Evolutionary conservation across 1,140 invertebrate genomes (phyloP).

Genomic region (Euwallacea fornicatus): DNA sequence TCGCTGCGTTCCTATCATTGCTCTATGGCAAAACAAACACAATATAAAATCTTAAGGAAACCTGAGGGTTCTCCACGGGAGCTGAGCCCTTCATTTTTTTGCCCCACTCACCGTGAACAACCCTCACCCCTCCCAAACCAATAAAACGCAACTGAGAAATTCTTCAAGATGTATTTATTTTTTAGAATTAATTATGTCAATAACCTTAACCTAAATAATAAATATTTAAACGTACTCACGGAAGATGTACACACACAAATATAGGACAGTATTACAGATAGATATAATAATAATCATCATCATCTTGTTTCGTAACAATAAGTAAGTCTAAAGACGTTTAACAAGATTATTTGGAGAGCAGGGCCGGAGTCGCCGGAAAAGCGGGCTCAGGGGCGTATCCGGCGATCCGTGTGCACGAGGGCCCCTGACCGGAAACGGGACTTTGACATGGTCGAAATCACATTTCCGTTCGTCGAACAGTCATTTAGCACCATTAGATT

Average conservation of each 20-base stretch:
- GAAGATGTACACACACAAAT: conserved; percentile 54
- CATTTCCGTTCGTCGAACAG: conserved; percentile 42
- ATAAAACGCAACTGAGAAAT: neutral
- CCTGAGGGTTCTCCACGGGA: no score
- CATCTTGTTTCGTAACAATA: conserved; percentile 48
- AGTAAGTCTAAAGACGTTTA: conserved; percentile 47
- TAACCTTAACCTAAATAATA: conserved; percentile 43
- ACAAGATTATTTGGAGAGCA: conserved; percentile 47
- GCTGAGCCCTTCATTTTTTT: no score
- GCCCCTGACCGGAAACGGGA: conserved; percentile 31
- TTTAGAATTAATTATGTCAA: conserved; percentile 43
- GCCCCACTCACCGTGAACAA: no score
- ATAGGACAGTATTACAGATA: conserved; percentile 52
- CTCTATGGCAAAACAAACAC: no score
- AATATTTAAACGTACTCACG: conserved; percentile 44
- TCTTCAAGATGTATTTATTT: neutral
- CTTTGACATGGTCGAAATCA: conserved; percentile 8
- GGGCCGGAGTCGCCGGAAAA: conserved; percentile 25
- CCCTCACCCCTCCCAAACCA: neutral
- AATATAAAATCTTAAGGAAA: no score
- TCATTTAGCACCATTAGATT: conserved; percentile 53
- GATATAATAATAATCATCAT: conserved; percentile 31
- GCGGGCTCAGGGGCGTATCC: conserved; percentile 48
- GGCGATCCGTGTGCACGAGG: conserved; percentile 39
- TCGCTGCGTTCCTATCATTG: no score